Evolutionary conservation across 2,888 invertebrate genomes (phyloP), one percentile per base, ranked within the genome.

Genomic region (Chirona hameri): DNA sequence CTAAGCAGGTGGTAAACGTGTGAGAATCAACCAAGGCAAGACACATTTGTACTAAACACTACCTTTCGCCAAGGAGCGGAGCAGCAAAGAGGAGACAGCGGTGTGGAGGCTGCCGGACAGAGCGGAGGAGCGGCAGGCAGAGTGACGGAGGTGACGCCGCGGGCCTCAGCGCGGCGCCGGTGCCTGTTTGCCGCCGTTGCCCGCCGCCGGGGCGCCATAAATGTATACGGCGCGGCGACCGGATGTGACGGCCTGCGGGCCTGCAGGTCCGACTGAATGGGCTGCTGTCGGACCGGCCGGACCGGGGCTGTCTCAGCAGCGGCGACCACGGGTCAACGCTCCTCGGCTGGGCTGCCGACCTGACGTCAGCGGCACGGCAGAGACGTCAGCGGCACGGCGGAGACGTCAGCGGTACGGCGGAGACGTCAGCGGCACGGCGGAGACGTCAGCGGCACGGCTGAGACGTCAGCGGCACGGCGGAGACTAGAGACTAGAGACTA

Each of bases 161-260:
- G 39, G 46, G 39, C 39, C 46, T 1, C 21, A 24, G 46, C 24
- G 76, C 31, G 18, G 18, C 46, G 46, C 9, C 46, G 76, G 46
- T 2, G 72, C 24, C 76, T 76, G 76, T 76, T 76, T 76, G 76
- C 76, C 76, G 76, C 76, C 46, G 39, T 46, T 24, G 76, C 76
- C 39, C 39, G 76, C 76, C 76, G 76, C 76, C 76, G 76, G 76
- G 21, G 21, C 76, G 76, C 46, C 76, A 76, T 76, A 76, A 76
- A 76, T 76, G 76, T 76, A 46, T 39, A 76, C 76, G 76, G 46
- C 39, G 76, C 24, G 29, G 72, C 72, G 72, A 72, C 72, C 76
- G 76, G 76, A 76, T 76, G 76, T 24, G 39, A 4, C 39, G 12
- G 76, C 76, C 76, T 39, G 39, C 76, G 46, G 76, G 52, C 52